Base-by-base conservation (phyloP, 1,140 invertebrate genomes). In the Solenopsis fugax region DNA sequence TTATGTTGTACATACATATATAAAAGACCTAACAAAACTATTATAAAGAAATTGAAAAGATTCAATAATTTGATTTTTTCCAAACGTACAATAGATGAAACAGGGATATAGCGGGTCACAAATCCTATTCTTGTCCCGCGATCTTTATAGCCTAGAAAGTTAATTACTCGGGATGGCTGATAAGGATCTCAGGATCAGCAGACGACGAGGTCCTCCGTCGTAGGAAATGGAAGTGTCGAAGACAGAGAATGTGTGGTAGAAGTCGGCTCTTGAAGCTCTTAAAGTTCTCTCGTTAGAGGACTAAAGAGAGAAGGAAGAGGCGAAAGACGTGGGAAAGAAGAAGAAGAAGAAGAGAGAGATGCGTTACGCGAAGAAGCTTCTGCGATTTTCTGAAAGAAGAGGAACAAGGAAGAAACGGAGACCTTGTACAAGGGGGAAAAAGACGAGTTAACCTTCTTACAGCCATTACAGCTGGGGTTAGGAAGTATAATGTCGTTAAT, bases 401-500 rank as follows among this genome's bases (percentile, higher is more conserved):
- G 9, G 58, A 29, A 37, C 16, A 77, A 58, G 45, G 41, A 50
- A 50, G 62, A 90, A 54, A 84, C 41, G 69, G 52, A 60, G 80
- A 73, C 41, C 69, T 84, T 34, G 81, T 29, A 52, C 24, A 37
- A 45, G 58, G 18, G 45, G 37, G 62, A 87, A 80, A 91, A 89
- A 85, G 90, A 71, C 62, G 77, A 88, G 86, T 45, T 90, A 92
- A 91, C 87, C 90, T 89, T 88, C 89, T 91, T 90, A 92, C 65
- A 86, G 69, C 87, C 89, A 91, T 91, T 92, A 91, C 54, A 56
- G 54, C 69, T 78, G 54, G 69, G 80, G 82, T 91, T 88, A 87
- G 88, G 71, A 86, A 84, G 80, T 85, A 89, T 92, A 92, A 92
- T 87, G 78, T 92, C 91, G 85, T 92, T 92, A 92, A 92, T 91